These are phyloP conservation scores for Strigamia transsilvanica DNA, from an alignment of 2,888 invertebrate genomes.

Conservation along the genomic window DNA sequence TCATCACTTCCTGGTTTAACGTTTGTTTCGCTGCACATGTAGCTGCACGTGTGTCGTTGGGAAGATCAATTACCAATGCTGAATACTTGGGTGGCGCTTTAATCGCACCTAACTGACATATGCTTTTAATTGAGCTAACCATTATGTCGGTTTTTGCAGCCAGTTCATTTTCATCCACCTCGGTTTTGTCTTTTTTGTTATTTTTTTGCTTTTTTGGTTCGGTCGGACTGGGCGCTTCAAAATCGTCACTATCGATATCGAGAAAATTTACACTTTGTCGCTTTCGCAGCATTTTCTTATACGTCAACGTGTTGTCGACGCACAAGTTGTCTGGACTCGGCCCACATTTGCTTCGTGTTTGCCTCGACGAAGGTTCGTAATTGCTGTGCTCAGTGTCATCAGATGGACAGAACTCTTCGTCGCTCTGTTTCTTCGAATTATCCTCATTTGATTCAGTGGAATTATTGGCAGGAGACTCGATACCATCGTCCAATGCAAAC, in stretches of 20 bases:
- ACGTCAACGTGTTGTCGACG: not conserved
- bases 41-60: not conserved
- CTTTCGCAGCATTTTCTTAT: not conserved
- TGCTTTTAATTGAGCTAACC: not conserved
- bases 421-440: not conserved
- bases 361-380: not conserved
- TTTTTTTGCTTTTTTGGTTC: not conserved
- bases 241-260: not conserved
- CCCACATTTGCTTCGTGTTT: not conserved
- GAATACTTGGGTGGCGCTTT: not conserved
- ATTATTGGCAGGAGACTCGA: too few relatives aligned
- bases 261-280: not conserved
- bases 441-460: not conserved
- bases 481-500: too few relatives aligned
- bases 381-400: not conserved
- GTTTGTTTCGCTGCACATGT: not conserved
- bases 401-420: not conserved
- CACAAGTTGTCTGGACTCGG: not conserved
- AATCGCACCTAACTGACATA: not conserved
- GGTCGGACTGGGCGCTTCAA: not conserved
- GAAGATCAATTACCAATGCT: not conserved
- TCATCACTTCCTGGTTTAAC: not conserved
- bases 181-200: not conserved
- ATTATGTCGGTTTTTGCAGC: not conserved
- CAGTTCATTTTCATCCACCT: not conserved